A percentile compares a stretch with the other conserved stretches of the same genome.
These are phyloP conservation scores for Ptyas mucosa DNA, from an alignment of 2,113 vertebrate species.

Conservation along the genomic window DNA sequence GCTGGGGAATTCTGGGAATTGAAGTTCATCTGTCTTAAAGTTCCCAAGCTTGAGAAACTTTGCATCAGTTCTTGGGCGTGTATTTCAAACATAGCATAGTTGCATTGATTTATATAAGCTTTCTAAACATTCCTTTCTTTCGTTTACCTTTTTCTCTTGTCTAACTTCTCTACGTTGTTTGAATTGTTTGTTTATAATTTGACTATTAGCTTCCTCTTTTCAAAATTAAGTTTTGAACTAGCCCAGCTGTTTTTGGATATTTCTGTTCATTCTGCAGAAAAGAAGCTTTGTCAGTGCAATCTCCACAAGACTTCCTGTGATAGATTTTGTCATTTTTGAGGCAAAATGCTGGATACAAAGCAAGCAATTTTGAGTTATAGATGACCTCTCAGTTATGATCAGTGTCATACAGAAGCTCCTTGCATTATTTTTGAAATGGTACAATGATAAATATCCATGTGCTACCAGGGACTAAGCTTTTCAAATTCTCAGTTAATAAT, in stretches of 20 bases:
- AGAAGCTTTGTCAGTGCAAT: background rate
- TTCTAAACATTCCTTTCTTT: background rate
- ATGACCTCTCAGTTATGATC: conserved; percentile 16
- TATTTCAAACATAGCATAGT: background rate
- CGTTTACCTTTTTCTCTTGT: background rate
- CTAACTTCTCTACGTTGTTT: background rate
- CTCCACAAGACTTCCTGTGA: background rate
- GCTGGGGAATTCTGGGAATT: background rate
- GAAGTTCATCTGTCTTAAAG: background rate
- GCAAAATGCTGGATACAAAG: background rate
- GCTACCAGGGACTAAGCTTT: conserved; percentile 8
- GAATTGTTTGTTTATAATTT: background rate
- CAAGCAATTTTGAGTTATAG: background rate
- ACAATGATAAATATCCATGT: background rate
- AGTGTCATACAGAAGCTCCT: background rate
- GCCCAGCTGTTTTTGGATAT: background rate
- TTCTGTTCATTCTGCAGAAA: background rate
- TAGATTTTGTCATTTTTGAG: background rate
- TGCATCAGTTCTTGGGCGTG: background rate
- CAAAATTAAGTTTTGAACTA: background rate
- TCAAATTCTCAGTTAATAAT: conserved; percentile 16
- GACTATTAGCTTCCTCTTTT: background rate
- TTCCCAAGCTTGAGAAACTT: background rate
- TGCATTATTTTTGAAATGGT: conserved; percentile 4
- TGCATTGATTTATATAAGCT: background rate